Conservation (phyloP, 2,797 vertebrate species). For the Sebastes goodei region DNA sequence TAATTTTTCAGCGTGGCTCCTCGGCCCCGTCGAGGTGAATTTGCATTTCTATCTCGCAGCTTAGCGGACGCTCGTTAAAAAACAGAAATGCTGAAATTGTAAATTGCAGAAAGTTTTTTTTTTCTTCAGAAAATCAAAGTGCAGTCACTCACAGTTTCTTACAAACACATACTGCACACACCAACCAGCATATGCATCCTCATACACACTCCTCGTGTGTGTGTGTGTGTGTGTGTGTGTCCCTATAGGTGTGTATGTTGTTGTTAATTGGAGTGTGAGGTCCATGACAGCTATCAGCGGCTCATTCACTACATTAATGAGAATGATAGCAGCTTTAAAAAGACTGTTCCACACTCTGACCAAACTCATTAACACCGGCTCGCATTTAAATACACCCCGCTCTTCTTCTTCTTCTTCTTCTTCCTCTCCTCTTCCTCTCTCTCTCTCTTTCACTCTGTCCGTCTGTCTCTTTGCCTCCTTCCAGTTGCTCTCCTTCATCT, state of each 20-base stretch:
- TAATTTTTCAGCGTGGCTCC: conserved; percentile 70
- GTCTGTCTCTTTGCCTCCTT: background rate
- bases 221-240: background rate
- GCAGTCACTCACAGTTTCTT: conserved; percentile 38
- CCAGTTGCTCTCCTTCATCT: background rate
- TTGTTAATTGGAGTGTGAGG: conserved; percentile 97
- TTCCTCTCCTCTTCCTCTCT: background rate
- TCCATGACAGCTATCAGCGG: conserved; percentile 98
- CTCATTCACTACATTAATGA: conserved; percentile 99
- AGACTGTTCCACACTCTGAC: conserved; percentile 99
- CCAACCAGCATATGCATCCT: background rate
- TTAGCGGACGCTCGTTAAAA: conserved; percentile 70
- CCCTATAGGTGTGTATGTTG: conserved; percentile 65
- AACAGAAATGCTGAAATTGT: conserved; percentile 77
- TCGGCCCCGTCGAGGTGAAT: conserved; percentile 64
- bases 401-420: background rate
- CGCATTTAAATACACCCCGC: conserved; percentile 90
- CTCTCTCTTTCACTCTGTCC: background rate
- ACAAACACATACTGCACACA: background rate
- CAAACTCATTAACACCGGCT: conserved; percentile 99
- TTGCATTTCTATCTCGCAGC: conserved; percentile 78
- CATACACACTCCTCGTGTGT: background rate
- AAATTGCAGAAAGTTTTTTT: conserved; percentile 74
- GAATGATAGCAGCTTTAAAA: conserved; percentile 98
- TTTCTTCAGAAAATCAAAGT: conserved; percentile 66